Percentiles rank a stretch among this genome's conserved stretches.
These are phyloP conservation scores for Oreochromis niloticus DNA, from an alignment of 2,113 vertebrate genomes.

Conservation along the genomic window DNA sequence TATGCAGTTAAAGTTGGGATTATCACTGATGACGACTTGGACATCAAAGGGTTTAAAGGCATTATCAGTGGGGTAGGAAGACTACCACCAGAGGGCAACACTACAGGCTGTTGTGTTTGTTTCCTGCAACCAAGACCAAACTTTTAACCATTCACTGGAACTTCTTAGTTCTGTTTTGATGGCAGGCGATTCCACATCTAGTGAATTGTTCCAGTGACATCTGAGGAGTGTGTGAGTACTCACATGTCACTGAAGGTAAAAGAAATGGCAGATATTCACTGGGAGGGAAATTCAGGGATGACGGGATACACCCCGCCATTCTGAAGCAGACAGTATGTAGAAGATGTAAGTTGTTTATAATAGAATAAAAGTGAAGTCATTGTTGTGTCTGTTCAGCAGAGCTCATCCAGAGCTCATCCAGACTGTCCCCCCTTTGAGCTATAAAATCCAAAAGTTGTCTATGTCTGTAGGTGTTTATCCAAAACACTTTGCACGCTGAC, in stretches of 20 bases:
- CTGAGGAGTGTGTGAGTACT: not conserved
- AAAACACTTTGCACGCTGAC: conserved; percentile 29
- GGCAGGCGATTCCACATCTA: not conserved
- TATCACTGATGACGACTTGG: not conserved
- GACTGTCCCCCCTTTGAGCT: not conserved
- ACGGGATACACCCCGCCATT: not conserved
- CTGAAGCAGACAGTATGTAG: not conserved
- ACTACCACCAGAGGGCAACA: conserved; percentile 23
- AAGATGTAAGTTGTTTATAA: not conserved
- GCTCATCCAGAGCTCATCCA: not conserved
- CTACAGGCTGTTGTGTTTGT: not conserved
- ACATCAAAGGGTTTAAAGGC: not conserved
- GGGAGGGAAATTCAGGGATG: not conserved
- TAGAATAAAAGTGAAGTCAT: not conserved
- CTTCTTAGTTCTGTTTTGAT: not conserved
- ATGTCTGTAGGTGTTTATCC: conserved; percentile 30
- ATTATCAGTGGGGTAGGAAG: not conserved
- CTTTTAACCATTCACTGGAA: not conserved
- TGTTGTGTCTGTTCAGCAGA: not conserved
- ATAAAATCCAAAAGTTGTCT: not conserved
- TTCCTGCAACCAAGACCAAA: not conserved
- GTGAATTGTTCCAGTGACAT: not conserved
- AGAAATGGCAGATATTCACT: not conserved
- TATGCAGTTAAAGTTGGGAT: not conserved
- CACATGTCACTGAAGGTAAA: not conserved